Base-by-base conservation (phyloP, 2,888 invertebrate genomes). In the Acheta domesticus region DNA sequence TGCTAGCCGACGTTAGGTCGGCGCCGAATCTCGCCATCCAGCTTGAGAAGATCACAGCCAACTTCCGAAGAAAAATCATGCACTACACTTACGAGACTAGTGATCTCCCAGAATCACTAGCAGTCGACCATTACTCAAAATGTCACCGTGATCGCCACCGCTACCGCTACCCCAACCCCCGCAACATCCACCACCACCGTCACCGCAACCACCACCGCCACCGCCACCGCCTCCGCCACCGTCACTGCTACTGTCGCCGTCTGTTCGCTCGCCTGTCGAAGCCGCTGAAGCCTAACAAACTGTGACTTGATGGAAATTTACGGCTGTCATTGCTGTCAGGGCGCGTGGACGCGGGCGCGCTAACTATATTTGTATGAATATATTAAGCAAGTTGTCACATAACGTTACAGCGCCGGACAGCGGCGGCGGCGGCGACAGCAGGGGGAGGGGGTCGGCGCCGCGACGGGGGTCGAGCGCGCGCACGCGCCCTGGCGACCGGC, bases 191-290 rank as follows among this genome's bases (percentile, higher is more conserved):
- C 5, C 36, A 4, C 4, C 36, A 36, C 5, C 36, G 36, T 2
- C 23, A 23, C 2, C 23, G 2, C 23, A 1, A 2, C 23, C 1
- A 3, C 23, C 62, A 62, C 12, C 62, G 4, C 12, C n/a, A n/a
- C n/a, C 62, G 62, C 62, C 62, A 12, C 62, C 62, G 12, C 62
- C 62, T 14, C 62, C 12, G 11, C 62, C n/a, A n/a, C n/a, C 62
- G 62, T 62, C n/a, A 62, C 62, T n/a, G 62, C 62, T n/a, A 62
- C 62, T n/a, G 62, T n/a, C 62, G 62, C 62, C 62, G 62, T n/a
- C 62, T 62, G 16, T 12, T 62, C n/a, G 62, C n/a, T n/a, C 12
- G 62, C 8, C 16, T 62, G 62, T 62, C 62, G 62, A 62, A 62
- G 62, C 62, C n/a, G 62, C 62, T n/a, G 62, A 62, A 62, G 62